Percentiles rank a stretch among this genome's conserved stretches.
Conservation (phyloP, 2,888 invertebrate genomes). For the Arctia plantaginis region DNA sequence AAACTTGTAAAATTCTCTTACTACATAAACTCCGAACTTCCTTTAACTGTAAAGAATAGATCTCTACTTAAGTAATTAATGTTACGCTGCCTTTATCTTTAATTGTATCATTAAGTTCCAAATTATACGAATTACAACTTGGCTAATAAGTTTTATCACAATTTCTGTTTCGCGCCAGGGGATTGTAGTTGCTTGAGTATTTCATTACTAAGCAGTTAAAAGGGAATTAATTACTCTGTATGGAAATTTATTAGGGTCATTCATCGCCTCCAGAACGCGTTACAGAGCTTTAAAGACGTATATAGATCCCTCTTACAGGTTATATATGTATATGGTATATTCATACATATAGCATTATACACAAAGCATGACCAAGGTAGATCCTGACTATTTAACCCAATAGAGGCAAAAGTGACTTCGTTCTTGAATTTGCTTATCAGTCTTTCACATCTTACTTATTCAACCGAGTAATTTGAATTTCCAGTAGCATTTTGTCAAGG, state of each 20-base stretch:
- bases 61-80: slow-evolving; percentile 50
- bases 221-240: slow-evolving; percentile 20
- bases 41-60: slow-evolving; percentile 33
- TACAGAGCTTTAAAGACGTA: not conserved
- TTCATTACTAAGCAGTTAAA: slow-evolving; percentile 36
- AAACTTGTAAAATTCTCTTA: not conserved
- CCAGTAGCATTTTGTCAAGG: not conserved
- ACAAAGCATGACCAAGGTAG: not conserved
- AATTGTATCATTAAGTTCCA: slow-evolving; percentile 53
- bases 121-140: slow-evolving; percentile 50
- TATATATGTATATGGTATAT: not conserved
- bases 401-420: no score
- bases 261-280: not conserved
- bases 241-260: slow-evolving; percentile 4
- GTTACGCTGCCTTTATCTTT: slow-evolving; percentile 49
- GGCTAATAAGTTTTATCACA: slow-evolving; percentile 37
- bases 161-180: slow-evolving; percentile 36
- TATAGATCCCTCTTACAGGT: not conserved
- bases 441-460: not conserved
- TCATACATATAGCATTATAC: not conserved
- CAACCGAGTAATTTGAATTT: not conserved
- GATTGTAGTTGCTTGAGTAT: slow-evolving; percentile 34
- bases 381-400: no score
- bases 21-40: not conserved
- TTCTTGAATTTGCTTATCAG: no score